Evolutionary conservation across 2,113 vertebrate species (phyloP), one percentile per base, ranked within the genome.

Genomic region (Hyla sarda): DNA sequence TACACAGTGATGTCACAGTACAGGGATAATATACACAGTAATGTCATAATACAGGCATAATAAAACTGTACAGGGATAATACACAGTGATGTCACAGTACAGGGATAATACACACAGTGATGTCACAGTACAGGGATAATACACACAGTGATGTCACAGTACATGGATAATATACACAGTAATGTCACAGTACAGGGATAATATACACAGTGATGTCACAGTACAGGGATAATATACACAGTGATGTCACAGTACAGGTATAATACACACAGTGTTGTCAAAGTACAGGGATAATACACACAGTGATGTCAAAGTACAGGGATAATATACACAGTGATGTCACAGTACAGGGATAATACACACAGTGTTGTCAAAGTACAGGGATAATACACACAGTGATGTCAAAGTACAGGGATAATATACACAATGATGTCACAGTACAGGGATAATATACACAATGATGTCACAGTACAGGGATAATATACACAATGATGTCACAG

Each of bases 1-100:
- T 37, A 71, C 67, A 71, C 67, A 71, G 67, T 71, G 67, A 37
- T 71, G 32, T 71, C 67, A 69, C 65, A 37, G 67, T 71, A 71
- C 30, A 19, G 32, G 67, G 30, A 37, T 71, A 71, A 71, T 71
- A 41, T 8, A 71, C 67, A 30, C 60, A 30, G 28, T 30, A 25
- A 65, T 65, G 60, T 65, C 60, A 65, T 13, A 30, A 25, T 65
- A 65, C 60, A 65, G 25, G 25, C 12, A 30, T 65, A 65, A 65
- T 1, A 65, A 25, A 65, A 65, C 60, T 30, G 60, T 58, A 58
- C 21, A 58, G 23, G 3, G 32, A 71, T 71, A 71, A 71, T 37
- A 71, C 67, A 71, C 67, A 71, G 67, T 71, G 67, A 37, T 71
- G 32, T 71, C 67, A 69, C 65, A 37, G 67, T 71, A 71, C 30